Percentiles rank a stretch among this genome's conserved stretches.
Conservation (phyloP, 2,797 vertebrate genomes). For the Spatula clypeata region DNA sequence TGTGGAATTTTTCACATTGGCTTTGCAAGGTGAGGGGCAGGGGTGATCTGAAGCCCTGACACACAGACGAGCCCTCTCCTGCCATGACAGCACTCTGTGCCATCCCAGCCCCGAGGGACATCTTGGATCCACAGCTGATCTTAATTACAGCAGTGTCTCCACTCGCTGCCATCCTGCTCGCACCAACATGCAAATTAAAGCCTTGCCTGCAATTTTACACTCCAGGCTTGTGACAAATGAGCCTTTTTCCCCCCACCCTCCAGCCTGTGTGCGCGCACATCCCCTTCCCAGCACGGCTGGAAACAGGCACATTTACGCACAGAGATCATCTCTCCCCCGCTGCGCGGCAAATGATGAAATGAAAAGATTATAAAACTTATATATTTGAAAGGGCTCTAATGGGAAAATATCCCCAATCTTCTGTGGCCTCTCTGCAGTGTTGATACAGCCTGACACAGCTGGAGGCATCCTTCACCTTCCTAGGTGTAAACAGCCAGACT, state of each 20-base stretch:
- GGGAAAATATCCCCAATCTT: constrained; percentile 26
- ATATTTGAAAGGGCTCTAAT: constrained; percentile 24
- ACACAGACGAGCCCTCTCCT: not conserved
- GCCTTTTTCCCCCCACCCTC: not conserved
- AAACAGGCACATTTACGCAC: not conserved
- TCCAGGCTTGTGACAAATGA: not conserved
- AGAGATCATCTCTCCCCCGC: not conserved
- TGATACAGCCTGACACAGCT: not conserved
- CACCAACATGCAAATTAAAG: not conserved
- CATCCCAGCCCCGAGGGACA: accelerated
- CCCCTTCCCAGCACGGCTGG: not conserved
- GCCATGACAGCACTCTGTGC: accelerated
- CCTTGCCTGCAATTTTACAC: not conserved
- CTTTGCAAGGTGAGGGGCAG: accelerated
- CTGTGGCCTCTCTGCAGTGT: not conserved
- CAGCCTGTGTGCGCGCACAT: not conserved
- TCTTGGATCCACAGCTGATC: not conserved
- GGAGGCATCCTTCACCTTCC: constrained; percentile 23
- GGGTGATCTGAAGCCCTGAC: accelerated
- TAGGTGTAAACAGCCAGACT: not conserved
- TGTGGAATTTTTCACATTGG: not conserved
- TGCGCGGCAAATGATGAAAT: not conserved
- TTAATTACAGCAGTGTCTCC: not conserved
- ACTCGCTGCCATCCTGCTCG: accelerated
- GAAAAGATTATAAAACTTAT: constrained; percentile 29